These are phyloP conservation scores for Falco cherrug DNA, from an alignment of 2,797 vertebrate genomes.

Conservation along the genomic window DNA sequence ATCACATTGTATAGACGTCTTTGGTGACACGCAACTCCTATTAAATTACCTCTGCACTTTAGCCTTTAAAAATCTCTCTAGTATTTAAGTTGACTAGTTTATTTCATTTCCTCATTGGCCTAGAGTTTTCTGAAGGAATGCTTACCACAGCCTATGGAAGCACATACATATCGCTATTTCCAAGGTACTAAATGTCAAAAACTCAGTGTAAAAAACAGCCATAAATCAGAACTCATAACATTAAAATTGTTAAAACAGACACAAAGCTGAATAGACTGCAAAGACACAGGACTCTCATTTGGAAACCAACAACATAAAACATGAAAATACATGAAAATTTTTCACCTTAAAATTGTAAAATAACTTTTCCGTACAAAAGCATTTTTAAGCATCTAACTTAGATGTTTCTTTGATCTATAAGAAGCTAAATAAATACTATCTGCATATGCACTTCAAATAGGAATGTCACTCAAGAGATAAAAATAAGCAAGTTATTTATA, in stretches of 20 bases:
- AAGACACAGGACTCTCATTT: background rate
- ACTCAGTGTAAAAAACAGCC: background rate
- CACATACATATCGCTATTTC: background rate
- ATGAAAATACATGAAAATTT: background rate
- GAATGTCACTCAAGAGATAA: background rate
- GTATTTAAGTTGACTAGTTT: background rate
- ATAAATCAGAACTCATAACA: background rate
- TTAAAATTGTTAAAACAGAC: background rate
- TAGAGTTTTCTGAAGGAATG: background rate
- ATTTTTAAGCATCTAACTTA: background rate
- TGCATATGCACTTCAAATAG: background rate
- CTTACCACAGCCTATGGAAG: background rate
- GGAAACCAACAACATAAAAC: background rate
- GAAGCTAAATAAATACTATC: background rate
- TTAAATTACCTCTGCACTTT: background rate
- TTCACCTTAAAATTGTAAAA: background rate
- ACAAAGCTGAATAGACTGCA: background rate
- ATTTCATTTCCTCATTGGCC: background rate
- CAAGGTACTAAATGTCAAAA: slow-evolving; percentile 1
- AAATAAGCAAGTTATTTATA: slow-evolving; percentile 21
- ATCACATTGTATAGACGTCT: background rate
- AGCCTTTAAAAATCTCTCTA: background rate
- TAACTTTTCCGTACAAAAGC: background rate
- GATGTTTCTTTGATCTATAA: too few species aligned
- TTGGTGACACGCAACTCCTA: background rate